Base-by-base conservation (phyloP, 2,113 vertebrate species). In the Ceratotherium simum region DNA sequence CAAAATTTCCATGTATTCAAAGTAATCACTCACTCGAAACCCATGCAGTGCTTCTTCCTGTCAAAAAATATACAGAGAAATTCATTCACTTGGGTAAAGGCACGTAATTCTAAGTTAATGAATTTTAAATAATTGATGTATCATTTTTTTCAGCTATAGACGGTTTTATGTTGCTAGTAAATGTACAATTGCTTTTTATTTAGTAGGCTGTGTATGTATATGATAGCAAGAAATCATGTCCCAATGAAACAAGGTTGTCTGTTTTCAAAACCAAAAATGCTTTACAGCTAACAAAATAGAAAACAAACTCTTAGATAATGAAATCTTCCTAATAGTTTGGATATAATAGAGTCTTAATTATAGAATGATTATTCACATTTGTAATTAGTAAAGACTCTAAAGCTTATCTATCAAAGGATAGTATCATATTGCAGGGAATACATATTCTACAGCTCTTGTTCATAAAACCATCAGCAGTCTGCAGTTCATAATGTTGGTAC, bases 11-110 rank as follows among this genome's bases (percentile, higher is more conserved):
- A 99, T 99, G 98, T 99, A 99, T 89, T 99, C 99, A 98, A 99
- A 97, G 96, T 99, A 99, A 97, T 99, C 96, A 73, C 99, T 98
- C 96, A 99, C 98, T 97, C 96, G 99, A 98, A 99, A 99, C 67
- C 99, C 99, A 93, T 89, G 98, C 88, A 99, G 98, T 18, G 99
- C 99, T 99, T 99, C 99, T 98, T 99, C 99, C 99, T 99, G 98
- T 78, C 97, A 76, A 97, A 98, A 97, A 36, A 97, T 10, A 97
- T 1, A 98, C 86, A 91, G 87, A 92, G n/a, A 92, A 21, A 56
- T 33, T 87, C 88, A 78, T 95, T 96, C 84, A n/a, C 14, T 67
- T 65, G 27, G 29, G 73, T 93, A 95, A 91, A 97, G 23, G 94
- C 1, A 14, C 16, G 91, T 1, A 95, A 65, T 70, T 96, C 51